Evolutionary conservation across 2,113 vertebrate genomes (phyloP).

Genomic region (Dasypus novemcinctus): DNA sequence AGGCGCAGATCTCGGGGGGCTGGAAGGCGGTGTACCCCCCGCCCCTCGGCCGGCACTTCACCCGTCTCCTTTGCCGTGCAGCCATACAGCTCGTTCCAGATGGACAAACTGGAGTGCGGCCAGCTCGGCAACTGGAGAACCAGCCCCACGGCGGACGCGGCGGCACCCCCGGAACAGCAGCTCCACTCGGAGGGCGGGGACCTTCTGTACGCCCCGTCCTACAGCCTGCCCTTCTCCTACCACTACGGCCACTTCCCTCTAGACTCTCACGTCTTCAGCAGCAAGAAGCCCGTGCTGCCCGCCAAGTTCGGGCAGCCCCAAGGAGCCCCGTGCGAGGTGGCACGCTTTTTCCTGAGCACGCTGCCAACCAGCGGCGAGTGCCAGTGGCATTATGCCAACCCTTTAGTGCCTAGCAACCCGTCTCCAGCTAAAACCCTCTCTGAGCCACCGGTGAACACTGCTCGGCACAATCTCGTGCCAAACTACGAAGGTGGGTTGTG

Average conservation of each 20-base stretch:
- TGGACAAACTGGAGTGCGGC: conserved; percentile 86
- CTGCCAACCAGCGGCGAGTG: conserved; percentile 86
- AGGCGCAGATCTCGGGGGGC: fast-evolving
- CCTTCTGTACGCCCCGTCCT: conserved; percentile 83
- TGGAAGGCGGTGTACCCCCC: fast-evolving
- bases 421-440: conserved; percentile 80
- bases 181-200: conserved; percentile 85
- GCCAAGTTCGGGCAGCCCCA: conserved; percentile 83
- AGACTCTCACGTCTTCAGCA: conserved; percentile 83
- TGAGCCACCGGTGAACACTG: conserved; percentile 77
- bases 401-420: conserved; percentile 81
- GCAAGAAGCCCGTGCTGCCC: conserved; percentile 85
- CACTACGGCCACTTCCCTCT: conserved; percentile 86
- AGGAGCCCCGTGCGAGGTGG: conserved; percentile 85
- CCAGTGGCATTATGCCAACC: conserved; percentile 87
- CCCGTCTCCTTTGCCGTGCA: conserved; percentile 64
- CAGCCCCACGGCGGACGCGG: conserved; percentile 79
- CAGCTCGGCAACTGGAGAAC: conserved; percentile 87
- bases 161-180: conserved; percentile 84
- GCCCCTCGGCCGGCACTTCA: neutral
- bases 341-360: conserved; percentile 86
- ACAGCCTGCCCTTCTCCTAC: conserved; percentile 88
- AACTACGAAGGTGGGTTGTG: conserved; percentile 87
- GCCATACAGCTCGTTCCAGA: conserved; percentile 84
- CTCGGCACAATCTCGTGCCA: conserved; percentile 82